Conservation (phyloP, 2,797 vertebrate species). For the Hoplostethus atlanticus region DNA sequence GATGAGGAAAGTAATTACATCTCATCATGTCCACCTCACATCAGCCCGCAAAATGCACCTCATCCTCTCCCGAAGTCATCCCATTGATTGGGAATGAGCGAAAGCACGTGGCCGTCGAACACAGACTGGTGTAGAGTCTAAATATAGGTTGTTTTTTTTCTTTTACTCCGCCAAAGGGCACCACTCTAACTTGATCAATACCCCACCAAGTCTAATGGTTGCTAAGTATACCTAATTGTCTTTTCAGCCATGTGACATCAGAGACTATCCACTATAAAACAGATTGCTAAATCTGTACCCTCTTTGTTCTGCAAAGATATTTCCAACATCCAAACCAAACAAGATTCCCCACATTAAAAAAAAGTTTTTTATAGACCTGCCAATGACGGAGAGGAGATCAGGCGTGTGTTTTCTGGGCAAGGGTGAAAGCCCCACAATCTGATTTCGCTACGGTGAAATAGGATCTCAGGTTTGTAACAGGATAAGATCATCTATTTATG, state of each 20-base stretch:
- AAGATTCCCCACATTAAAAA: not conserved
- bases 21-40: slow-evolving; percentile 17
- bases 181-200: slow-evolving; percentile 34
- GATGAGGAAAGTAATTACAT: slow-evolving; percentile 17
- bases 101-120: not conserved
- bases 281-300: slow-evolving; percentile 4
- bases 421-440: slow-evolving; percentile 31
- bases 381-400: slow-evolving; percentile 39
- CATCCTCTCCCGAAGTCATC: slow-evolving; percentile 3
- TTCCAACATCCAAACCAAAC: not conserved
- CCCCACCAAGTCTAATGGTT: not conserved
- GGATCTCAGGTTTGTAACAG: slow-evolving; percentile 45
- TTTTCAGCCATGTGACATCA: slow-evolving; percentile 17
- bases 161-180: not conserved
- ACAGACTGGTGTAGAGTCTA: slow-evolving; percentile 2
- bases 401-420: slow-evolving; percentile 20
- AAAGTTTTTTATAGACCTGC: slow-evolving; percentile 9
- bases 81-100: slow-evolving; percentile 24
- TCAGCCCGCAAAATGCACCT: slow-evolving; percentile 11
- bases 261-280: slow-evolving; percentile 14
- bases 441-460: slow-evolving; percentile 25
- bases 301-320: slow-evolving; percentile 12
- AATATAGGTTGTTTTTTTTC: slow-evolving; percentile 11
- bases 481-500: slow-evolving; percentile 53
- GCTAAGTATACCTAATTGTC: slow-evolving; percentile 15